Conservation (phyloP, 2,888 invertebrate species). For the Drosophila parthenogenetica region DNA sequence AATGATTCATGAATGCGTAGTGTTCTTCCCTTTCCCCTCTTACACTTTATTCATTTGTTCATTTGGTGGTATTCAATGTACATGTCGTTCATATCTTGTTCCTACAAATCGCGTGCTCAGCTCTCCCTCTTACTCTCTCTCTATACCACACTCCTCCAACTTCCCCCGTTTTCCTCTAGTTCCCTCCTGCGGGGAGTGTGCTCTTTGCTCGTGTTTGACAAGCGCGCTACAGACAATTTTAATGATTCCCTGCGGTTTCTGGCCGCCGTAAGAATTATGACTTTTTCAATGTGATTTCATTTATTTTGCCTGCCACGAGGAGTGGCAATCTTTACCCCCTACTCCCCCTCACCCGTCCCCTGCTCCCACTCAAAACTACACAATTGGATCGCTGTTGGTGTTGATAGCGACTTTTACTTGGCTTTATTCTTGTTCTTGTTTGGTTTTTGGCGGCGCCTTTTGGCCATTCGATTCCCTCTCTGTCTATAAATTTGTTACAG, state of each 20-base stretch:
- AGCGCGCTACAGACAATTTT: constrained; percentile 75
- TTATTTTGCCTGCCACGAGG: constrained; percentile 55
- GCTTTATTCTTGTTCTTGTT: constrained; percentile 14
- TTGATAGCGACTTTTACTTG: constrained; percentile 73
- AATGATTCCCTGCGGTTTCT: constrained; percentile 76
- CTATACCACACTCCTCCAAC: neutral
- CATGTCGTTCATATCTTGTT: constrained; percentile 80
- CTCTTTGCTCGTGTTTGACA: constrained; percentile 67
- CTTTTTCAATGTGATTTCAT: constrained; percentile 77
- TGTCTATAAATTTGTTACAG: constrained; percentile 46
- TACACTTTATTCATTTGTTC: constrained; percentile 46
- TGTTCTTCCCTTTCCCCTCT: constrained; percentile 1
- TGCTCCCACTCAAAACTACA: constrained; percentile 10
- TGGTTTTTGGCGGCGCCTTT: constrained; percentile 48
- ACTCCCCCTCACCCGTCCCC: neutral
- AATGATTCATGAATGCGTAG: constrained; percentile 73
- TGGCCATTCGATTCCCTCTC: constrained; percentile 47
- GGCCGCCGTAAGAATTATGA: constrained; percentile 71
- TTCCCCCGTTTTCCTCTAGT: neutral
- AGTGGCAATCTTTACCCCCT: neutral
- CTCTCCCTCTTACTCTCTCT: constrained; percentile 18
- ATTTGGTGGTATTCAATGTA: constrained; percentile 74
- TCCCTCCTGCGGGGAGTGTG: neutral
- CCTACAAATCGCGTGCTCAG: constrained; percentile 76
- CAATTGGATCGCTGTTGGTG: constrained; percentile 67